Evolutionary conservation across 1,140 invertebrate genomes (phyloP).

Genomic region (Drosophila lacertosa): DNA sequence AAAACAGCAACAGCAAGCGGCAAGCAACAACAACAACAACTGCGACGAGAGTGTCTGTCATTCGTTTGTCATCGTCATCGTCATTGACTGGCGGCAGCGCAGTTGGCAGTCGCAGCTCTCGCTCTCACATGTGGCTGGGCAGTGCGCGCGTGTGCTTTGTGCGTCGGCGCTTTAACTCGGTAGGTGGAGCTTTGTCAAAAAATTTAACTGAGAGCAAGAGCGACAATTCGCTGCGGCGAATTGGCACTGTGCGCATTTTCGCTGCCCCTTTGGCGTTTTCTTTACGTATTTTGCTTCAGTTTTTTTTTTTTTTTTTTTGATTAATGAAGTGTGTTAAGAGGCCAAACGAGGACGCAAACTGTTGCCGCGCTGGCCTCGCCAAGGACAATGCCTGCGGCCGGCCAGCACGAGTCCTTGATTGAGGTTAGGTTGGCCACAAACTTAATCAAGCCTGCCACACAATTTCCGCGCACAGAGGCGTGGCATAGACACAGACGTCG

Average conservation of each 20-base stretch:
- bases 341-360: conserved; percentile 65
- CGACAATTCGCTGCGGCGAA: conserved; percentile 45
- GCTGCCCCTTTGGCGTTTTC: conserved; percentile 27
- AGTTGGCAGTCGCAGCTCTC: conserved; percentile 39
- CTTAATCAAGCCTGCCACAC: conserved; percentile 29
- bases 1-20: neutral
- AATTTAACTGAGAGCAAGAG: conserved; percentile 12
- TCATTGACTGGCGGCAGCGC: conserved; percentile 37
- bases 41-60: conserved; percentile 75
- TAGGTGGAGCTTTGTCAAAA: conserved; percentile 71
- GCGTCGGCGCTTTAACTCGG: conserved; percentile 67
- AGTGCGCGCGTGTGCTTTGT: conserved; percentile 28
- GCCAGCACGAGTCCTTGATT: conserved; percentile 66
- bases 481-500: conserved; percentile 17
- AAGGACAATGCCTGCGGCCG: conserved; percentile 70
- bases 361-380: conserved; percentile 48
- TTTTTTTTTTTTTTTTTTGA: too few species aligned
- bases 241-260: conserved; percentile 41
- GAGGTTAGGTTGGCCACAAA: conserved; percentile 54
- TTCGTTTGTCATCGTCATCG: conserved; percentile 83
- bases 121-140: conserved; percentile 17
- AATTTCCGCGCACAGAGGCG: conserved; percentile 13
- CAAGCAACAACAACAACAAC: conserved; percentile 28
- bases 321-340: conserved; percentile 84
- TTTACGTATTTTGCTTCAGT: too few species aligned